These are phyloP conservation scores for Chondrosia reniformis DNA, from an alignment of 37 sponge, comb jelly and placozoan species.

Conservation along the genomic window DNA sequence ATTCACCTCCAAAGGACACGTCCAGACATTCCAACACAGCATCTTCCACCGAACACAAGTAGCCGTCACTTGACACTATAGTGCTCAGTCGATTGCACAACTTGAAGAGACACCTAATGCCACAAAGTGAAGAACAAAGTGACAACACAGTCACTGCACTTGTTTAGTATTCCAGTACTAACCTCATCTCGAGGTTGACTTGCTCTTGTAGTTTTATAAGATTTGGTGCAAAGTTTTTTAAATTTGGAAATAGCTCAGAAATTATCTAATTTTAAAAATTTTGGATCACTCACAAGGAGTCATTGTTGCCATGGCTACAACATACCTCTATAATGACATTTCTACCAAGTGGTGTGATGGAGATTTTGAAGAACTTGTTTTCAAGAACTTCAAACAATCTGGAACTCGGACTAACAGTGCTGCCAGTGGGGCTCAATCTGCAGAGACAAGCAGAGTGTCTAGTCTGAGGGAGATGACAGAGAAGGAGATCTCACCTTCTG, in stretches of 20 bases:
- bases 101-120: too few relatives aligned
- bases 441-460: neutral
- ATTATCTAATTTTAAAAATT: too few relatives aligned
- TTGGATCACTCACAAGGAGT: too few relatives aligned
- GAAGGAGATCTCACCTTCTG: conserved; percentile 28
- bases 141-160: too few relatives aligned
- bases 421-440: neutral
- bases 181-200: too few relatives aligned
- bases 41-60: conserved; percentile 39
- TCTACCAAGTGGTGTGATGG: neutral
- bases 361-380: neutral
- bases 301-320: neutral
- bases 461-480: too few relatives aligned
- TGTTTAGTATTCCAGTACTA: too few relatives aligned
- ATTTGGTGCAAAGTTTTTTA: too few relatives aligned
- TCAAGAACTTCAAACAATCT: conserved; percentile 11
- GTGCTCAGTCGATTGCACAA: conserved; percentile 43
- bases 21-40: conserved; percentile 47
- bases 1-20: conserved; percentile 3
- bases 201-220: too few relatives aligned
- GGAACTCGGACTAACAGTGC: conserved; percentile 4
- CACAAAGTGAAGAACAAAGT: too few relatives aligned
- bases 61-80: conserved; percentile 39
- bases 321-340: neutral
- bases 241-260: too few relatives aligned